Percentiles rank a stretch among this genome's conserved stretches.
Conservation (phyloP, 2,888 invertebrate species). For the Alentia gelatinosa region DNA sequence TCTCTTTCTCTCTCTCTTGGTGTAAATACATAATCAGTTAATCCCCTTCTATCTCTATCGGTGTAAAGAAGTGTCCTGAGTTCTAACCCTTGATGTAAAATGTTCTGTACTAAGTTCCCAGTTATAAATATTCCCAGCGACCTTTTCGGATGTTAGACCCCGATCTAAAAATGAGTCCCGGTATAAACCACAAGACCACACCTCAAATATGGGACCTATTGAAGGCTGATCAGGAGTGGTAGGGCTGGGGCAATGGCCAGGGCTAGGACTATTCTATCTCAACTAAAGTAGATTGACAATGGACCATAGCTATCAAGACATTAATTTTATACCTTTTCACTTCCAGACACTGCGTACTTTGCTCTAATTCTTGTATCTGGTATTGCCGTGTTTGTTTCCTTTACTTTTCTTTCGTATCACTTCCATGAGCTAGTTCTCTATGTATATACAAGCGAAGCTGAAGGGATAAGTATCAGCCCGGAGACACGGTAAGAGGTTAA, state of each 20-base stretch:
- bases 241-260: not conserved
- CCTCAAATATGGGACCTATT: slow-evolving; percentile 40
- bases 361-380: slow-evolving; percentile 38
- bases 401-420: slow-evolving; percentile 5
- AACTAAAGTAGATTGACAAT: slow-evolving; percentile 4
- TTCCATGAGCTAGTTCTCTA: slow-evolving; percentile 19
- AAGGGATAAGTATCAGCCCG: not conserved
- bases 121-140: not conserved
- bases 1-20: not conserved
- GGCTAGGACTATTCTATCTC: slow-evolving; percentile 49
- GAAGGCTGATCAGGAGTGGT: not conserved
- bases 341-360: slow-evolving; percentile 23
- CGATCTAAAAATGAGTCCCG: not conserved
- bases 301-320: not conserved
- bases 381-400: slow-evolving; percentile 18
- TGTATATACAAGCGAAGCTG: slow-evolving; percentile 13
- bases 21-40: not conserved
- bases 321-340: slow-evolving; percentile 25
- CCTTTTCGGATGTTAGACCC: not conserved
- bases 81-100: not conserved
- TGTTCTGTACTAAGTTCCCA: not conserved
- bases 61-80: not conserved
- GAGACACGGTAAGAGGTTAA: slow-evolving; percentile 36
- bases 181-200: not conserved
- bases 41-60: not conserved